Percentiles rank a stretch among this genome's conserved stretches.
Evolutionary conservation across 1,140 invertebrate species (phyloP).

Genomic region (Phortica variegata): DNA sequence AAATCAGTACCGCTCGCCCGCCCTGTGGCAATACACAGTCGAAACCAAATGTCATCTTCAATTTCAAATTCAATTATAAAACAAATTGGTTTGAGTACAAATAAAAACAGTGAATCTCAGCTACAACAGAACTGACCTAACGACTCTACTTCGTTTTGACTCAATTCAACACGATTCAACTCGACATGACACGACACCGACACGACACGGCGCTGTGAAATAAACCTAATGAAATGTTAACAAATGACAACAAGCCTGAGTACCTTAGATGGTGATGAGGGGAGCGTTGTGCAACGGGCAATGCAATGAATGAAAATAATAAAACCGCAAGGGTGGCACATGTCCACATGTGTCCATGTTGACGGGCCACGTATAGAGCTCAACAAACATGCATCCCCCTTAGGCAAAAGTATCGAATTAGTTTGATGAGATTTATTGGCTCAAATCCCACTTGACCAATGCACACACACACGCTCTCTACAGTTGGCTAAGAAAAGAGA

Average conservation of each 20-base stretch:
- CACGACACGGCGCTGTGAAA: constrained; percentile 30
- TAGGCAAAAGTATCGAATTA: constrained; percentile 25
- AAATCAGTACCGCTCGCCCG: background rate
- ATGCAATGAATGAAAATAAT: too few relatives aligned
- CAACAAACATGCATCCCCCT: background rate
- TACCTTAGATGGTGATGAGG: too few relatives aligned
- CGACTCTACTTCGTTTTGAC: background rate
- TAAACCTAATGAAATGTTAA: constrained; percentile 56
- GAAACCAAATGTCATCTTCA: constrained; percentile 56
- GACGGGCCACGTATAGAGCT: constrained; percentile 22
- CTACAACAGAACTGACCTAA: background rate
- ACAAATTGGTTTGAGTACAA: constrained; percentile 52
- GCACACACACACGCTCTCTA: constrained; percentile 3
- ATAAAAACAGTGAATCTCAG: constrained; percentile 28
- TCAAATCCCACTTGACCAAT: constrained; percentile 51
- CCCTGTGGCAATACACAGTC: constrained; percentile 48
- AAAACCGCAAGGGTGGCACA: constrained; percentile 42
- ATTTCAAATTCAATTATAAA: constrained; percentile 58
- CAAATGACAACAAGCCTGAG: constrained; percentile 53
- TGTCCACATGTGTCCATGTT: constrained; percentile 5
- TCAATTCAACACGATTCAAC: background rate
- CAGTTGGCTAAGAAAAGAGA: constrained; percentile 14
- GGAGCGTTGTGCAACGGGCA: constrained; percentile 42
- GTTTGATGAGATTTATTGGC: constrained; percentile 56
- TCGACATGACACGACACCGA: too few relatives aligned